phyloP scores from a whole-genome alignment of 2,888 invertebrate species.

The Cryptocheilus praepositus region DNA sequence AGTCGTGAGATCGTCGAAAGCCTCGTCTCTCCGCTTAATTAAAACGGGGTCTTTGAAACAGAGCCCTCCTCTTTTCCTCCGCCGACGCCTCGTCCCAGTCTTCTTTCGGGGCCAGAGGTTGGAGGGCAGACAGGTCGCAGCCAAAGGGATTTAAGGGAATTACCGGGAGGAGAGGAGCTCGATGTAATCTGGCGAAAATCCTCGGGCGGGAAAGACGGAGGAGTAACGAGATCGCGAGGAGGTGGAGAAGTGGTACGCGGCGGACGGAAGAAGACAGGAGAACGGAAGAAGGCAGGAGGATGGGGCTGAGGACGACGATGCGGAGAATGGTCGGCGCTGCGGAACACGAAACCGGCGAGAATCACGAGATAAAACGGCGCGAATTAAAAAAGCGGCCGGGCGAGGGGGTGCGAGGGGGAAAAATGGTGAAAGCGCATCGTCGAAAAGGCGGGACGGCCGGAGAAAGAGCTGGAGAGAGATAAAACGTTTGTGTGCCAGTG shows the following conservation, averaged over 20 bases:
- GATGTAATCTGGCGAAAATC: slow-evolving; percentile 28
- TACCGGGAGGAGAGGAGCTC: slow-evolving; percentile 20
- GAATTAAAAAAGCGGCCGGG: slow-evolving; percentile 22
- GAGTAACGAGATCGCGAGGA: slow-evolving; percentile 19
- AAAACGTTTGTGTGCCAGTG: slow-evolving; percentile 54
- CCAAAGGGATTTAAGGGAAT: slow-evolving; percentile 31
- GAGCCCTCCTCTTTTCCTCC: slow-evolving; percentile 4
- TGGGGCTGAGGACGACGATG: slow-evolving; percentile 15
- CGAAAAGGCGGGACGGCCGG: slow-evolving; percentile 17
- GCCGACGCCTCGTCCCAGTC: slow-evolving; percentile 12
- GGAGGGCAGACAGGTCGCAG: slow-evolving; percentile 25
- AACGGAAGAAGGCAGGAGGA: slow-evolving; percentile 11
- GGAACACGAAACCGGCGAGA: slow-evolving; percentile 2
- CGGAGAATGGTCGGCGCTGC: not conserved
- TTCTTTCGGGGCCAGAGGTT: slow-evolving; percentile 19
- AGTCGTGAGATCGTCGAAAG: slow-evolving; percentile 37
- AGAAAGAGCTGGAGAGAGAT: slow-evolving; percentile 17
- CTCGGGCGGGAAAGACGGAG: slow-evolving; percentile 11
- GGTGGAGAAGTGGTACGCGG: not conserved
- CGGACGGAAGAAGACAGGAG: slow-evolving; percentile 26
- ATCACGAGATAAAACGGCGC: slow-evolving; percentile 30
- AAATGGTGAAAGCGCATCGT: slow-evolving; percentile 18
- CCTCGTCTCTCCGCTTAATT: slow-evolving; percentile 47
- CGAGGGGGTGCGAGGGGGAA: slow-evolving; percentile 7
- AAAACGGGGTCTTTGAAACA: slow-evolving; percentile 41